Conservation (phyloP, 2,113 vertebrate genomes). For the Orthonyx spaldingii region DNA sequence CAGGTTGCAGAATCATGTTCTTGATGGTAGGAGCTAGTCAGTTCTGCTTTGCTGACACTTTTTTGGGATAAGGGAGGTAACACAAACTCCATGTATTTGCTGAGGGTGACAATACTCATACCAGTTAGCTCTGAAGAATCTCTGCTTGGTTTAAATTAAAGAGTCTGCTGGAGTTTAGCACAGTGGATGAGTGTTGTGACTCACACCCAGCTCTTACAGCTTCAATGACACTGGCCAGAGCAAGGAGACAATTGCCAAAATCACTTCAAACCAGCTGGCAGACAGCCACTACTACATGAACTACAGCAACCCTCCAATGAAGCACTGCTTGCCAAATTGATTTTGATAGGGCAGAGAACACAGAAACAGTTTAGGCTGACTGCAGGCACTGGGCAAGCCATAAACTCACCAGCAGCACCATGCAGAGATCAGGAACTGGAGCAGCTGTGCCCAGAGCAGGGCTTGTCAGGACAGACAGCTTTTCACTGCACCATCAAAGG, state of each 20-base stretch:
- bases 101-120: neutral
- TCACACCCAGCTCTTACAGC: neutral
- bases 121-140: neutral
- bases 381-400: neutral
- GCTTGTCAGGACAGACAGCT: neutral
- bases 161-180: neutral
- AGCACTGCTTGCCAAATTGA: neutral
- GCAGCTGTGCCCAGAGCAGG: accelerated
- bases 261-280: neutral
- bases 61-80: neutral
- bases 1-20: neutral
- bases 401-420: neutral
- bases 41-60: neutral
- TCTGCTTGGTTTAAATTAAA: neutral
- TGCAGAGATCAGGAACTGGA: neutral
- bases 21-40: neutral
- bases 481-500: neutral
- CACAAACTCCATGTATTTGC: neutral
- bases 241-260: neutral
- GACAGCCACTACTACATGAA: neutral
- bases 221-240: neutral
- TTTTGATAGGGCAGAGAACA: neutral
- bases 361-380: neutral
- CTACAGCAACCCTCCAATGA: neutral
- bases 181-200: neutral